Conservation (phyloP, 1,140 invertebrate species). For the Caenorhabditis tropicalis region DNA sequence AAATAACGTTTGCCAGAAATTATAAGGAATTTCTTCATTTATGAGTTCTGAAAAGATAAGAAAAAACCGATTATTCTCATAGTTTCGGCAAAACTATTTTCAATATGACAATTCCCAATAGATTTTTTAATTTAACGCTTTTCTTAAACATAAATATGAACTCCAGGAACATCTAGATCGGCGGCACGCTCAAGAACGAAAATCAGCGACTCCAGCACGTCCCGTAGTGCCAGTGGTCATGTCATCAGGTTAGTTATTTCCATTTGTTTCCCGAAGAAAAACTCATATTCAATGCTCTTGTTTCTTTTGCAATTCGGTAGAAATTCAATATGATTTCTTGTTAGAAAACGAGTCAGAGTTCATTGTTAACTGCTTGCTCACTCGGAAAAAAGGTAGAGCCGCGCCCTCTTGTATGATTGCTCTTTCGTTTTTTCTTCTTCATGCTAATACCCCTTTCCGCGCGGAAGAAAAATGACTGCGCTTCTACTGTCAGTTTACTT, state of each 20-base stretch:
- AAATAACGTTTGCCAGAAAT: background rate
- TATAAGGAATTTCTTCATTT: too few species aligned
- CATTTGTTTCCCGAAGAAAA: background rate
- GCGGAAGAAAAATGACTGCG: conserved; percentile 4
- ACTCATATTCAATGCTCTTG: background rate
- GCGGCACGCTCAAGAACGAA: background rate
- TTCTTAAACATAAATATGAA: too few species aligned
- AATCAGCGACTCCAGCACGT: background rate
- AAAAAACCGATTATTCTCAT: too few species aligned
- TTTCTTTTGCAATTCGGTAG: background rate
- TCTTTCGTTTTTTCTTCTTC: background rate
- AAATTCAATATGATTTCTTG: conserved; percentile 5
- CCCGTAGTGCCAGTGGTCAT: background rate
- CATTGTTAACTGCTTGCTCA: conserved; percentile 19
- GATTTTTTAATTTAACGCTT: too few species aligned
- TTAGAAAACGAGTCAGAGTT: conserved; percentile 27
- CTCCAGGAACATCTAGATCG: conserved; percentile 4
- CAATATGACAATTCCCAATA: too few species aligned
- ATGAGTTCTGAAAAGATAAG: too few species aligned
- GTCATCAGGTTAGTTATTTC: conserved; percentile 15
- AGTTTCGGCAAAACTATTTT: too few species aligned
- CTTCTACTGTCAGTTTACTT: conserved; percentile 13
- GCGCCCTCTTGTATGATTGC: conserved; percentile 12
- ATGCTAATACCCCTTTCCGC: background rate
- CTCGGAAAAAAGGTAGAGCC: background rate